phyloP scores from a whole-genome alignment of 2,797 vertebrate genomes.

The Bryconaethiops microstoma region DNA sequence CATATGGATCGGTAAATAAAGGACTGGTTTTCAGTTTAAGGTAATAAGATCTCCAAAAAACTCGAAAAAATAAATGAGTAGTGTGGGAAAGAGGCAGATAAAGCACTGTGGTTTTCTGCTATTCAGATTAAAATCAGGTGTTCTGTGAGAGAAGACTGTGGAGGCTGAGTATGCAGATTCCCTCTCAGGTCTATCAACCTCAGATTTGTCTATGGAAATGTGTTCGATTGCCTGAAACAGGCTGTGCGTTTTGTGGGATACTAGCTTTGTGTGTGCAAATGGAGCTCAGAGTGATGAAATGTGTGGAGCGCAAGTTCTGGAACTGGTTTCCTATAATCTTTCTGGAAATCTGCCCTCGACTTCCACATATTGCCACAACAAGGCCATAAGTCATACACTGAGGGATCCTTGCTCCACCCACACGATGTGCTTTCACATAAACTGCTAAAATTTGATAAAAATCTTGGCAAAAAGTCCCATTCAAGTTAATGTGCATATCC shows the following conservation, averaged over 20 bases:
- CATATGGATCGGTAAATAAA: background rate
- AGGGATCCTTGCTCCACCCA: too few species aligned
- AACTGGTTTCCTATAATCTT: background rate
- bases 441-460: too few species aligned
- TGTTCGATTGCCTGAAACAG: background rate
- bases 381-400: too few species aligned
- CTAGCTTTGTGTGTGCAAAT: slow-evolving; percentile 4
- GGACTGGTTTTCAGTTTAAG: too few species aligned
- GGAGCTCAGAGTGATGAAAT: background rate
- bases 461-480: too few species aligned
- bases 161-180: background rate
- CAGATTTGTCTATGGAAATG: slow-evolving; percentile 48
- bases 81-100: background rate
- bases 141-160: background rate
- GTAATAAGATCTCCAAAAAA: background rate
- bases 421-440: background rate
- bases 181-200: background rate
- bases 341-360: background rate
- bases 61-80: background rate
- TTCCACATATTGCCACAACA: background rate
- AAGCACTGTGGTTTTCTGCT: background rate
- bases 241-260: background rate
- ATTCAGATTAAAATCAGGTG: slow-evolving; percentile 30
- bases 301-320: background rate
- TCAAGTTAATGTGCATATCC: too few species aligned